Base-by-base conservation (phyloP, 1,140 invertebrate species). In the Macrobrachium rosenbergii region DNA sequence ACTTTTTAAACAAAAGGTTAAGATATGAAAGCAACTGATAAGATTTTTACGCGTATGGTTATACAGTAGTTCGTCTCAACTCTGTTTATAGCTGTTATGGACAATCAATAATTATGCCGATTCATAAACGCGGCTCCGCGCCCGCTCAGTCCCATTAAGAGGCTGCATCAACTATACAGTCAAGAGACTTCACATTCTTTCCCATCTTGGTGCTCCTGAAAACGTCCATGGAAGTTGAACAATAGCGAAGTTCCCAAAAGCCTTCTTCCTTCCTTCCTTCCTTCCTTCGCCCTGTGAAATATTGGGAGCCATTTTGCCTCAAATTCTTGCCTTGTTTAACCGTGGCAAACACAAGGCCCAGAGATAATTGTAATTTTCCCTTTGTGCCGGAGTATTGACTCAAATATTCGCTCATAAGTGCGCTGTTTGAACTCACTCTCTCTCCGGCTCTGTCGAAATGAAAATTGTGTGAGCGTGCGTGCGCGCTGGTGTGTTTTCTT, bases 341-440 rank as follows among this genome's bases (percentile, higher is more conserved):
- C 60, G 73, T 37, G 43, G 82, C 82, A 83, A 83, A 83, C 82
- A 83, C 23, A 37, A 75, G 72, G 28, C 62, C 23, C 58, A 76
- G 82, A 83, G 63, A 83, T 83, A 83, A 83, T 83, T 83, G 82
- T 83, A 83, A 83, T 83, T 83, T 83, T 83, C 73, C 73, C 82
- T 83, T 83, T 83, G 82, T 76, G 72, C 76, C 82, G 43, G 72
- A 45, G 76, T 83, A 69, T 83, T 83, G 72, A 83, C 82, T 83
- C 82, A 83, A 62, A 83, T 76, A 37, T 83, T 83, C 73, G 58
- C 73, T 83, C 82, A 83, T 83, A 83, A 76, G 72, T 59, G 64
- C n/a, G n/a, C 28, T 83, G 82, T 83, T 83, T 83, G 82, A 83
- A 77, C 82, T 45, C 73, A 6, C 37, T 76, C 73, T 76, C 43